Evolutionary conservation across 2,888 invertebrate genomes (phyloP), one percentile per base, ranked within the genome.

Genomic region (Quadriops clusia): DNA sequence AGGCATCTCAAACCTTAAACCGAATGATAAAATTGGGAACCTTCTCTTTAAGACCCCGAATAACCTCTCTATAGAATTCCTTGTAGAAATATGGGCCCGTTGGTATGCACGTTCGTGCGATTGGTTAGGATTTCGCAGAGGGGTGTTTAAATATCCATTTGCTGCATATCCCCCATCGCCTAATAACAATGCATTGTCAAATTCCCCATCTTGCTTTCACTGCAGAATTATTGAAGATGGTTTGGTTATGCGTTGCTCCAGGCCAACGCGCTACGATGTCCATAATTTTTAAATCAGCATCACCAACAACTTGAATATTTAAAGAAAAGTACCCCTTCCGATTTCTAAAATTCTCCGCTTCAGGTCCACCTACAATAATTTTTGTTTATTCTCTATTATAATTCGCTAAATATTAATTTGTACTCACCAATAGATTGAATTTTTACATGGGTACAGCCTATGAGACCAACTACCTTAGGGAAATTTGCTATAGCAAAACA

Each of bases 151-250:
- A 32, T 37, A 35, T 15, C 34, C 31, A 33, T 38, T 37, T 12
- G 45, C 17, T 6, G 44, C 35, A 37, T 49, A 50, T 9, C 46
- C 45, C 39, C 42, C 40, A 30, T 48, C 46, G 7, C 46, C 47
- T 7, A 43, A 17, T 21, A 44, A 28, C 9, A 42, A 21, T 21
- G 30, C 17, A 28, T 41, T 32, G 5, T 18, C 30, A 21, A 40
- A 37, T 20, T 34, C 30, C 15, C 38, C 37, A 39, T 11, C 31
- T 26, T n/a, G 40, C 38, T 15, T 36, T 41, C 18, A 48, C 30
- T 10, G 26, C 28, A 3, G 40, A 46, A 38, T 49, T 44, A 26
- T 47, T 44, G 34, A 54, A 53, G 12, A 53, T 48, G 5, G 42
- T 47, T n/a, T 30, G 29, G 31, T 54, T 51, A 33, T 50, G 46